These are phyloP conservation scores for Ciconia maguari DNA, from an alignment of 2,113 vertebrate genomes.

Conservation along the genomic window DNA sequence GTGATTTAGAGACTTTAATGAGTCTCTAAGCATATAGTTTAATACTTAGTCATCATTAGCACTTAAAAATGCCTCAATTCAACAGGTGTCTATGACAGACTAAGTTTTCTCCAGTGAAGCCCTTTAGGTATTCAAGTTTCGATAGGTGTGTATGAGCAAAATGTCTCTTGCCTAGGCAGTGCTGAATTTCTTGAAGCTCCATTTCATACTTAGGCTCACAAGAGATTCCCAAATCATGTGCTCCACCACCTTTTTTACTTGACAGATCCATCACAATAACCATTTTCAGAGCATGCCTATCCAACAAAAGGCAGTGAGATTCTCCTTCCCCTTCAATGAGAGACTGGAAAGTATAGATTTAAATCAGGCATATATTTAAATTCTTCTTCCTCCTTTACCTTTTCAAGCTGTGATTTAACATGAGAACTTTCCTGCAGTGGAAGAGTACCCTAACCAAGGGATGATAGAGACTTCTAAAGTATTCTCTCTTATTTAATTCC, in stretches of 20 bases:
- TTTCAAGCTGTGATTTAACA: not conserved
- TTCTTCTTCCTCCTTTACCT: not conserved
- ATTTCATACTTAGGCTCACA: not conserved
- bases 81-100: not conserved
- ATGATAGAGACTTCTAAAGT: not conserved
- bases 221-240: not conserved
- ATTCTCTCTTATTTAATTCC: not conserved
- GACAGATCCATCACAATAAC: not conserved
- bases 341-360: not conserved
- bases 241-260: not conserved
- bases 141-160: not conserved
- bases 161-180: not conserved
- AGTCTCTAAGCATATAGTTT: not conserved
- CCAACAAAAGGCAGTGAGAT: not conserved
- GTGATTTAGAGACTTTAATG: conserved; percentile 5
- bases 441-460: not conserved
- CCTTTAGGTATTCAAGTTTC: not conserved
- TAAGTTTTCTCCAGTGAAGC: not conserved
- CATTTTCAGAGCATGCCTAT: not conserved
- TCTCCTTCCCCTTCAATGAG: not conserved
- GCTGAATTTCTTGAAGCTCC: not conserved
- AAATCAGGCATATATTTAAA: not conserved
- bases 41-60: not conserved
- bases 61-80: not conserved
- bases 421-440: not conserved